Evolutionary conservation across 2,888 invertebrate species (phyloP).

Genomic region (Acrocyrtus sp.): DNA sequence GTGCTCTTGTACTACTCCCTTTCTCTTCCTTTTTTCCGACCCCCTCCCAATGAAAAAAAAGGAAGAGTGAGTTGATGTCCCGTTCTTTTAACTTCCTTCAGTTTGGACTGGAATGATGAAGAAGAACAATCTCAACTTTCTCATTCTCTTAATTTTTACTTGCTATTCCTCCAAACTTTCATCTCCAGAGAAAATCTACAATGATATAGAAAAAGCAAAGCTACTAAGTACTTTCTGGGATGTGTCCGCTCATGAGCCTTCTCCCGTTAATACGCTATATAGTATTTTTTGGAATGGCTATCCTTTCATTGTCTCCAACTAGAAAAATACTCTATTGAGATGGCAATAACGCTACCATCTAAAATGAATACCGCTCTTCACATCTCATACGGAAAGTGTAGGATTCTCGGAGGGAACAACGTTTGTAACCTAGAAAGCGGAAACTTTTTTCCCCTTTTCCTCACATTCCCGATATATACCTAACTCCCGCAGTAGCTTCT

Average conservation of each 20-base stretch:
- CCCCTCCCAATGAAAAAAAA: neutral
- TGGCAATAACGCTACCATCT: conserved; percentile 23
- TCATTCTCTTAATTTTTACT: conserved; percentile 58
- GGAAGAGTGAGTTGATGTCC: conserved; percentile 10
- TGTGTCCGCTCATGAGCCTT: neutral
- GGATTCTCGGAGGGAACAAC: conserved; percentile 1
- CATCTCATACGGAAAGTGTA: conserved; percentile 5
- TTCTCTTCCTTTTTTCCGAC: conserved; percentile 7
- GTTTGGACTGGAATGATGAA: conserved; percentile 2
- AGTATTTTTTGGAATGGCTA: conserved; percentile 18
- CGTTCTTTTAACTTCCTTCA: conserved; percentile 1
- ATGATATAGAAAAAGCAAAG: conserved; percentile 13
- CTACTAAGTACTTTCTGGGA: neutral
- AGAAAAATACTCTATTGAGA: too few relatives aligned
- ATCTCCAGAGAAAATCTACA: conserved; percentile 48
- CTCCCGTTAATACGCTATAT: neutral
- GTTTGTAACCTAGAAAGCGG: too few relatives aligned
- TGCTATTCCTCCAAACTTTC: conserved; percentile 49
- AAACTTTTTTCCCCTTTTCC: too few relatives aligned
- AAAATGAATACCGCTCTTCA: conserved; percentile 9
- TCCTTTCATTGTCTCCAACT: conserved; percentile 30
- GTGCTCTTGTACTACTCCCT: too few relatives aligned
- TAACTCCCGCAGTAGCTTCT: too few relatives aligned
- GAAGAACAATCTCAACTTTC: conserved; percentile 48
- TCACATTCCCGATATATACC: too few relatives aligned